Base-by-base conservation (phyloP, 1,140 invertebrate genomes). In the Hyposmocoma kahamanoa region DNA sequence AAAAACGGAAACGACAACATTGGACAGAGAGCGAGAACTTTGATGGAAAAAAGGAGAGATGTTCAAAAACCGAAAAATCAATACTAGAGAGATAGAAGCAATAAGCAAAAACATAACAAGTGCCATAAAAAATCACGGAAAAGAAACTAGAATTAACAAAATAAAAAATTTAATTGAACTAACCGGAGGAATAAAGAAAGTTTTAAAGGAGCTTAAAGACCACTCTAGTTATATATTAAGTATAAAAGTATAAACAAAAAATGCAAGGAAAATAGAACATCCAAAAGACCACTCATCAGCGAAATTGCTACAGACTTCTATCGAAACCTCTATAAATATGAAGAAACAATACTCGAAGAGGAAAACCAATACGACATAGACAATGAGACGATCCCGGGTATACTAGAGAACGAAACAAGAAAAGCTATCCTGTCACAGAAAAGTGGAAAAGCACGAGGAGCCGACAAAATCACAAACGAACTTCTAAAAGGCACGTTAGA, bases 401-500 rank as follows among this genome's bases (percentile, higher is more conserved):
- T 41, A 21, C 38, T 41, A 11, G 9, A 11, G 3, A 22, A 4
- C 9, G 38, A 41, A 22, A 13, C 42, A 5, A 3, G 20, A 21
- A 22, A 22, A 20, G 19, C 26, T 20, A 42, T 42, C n/a, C 10
- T 24, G n/a, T 30, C n/a, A 3, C 39, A 30, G 32, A 49, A 49
- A 22, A 8, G 26, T 5, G 39, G 42, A n/a, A 49, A 42, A 42
- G 20, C 38, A 5, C 47, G 38, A 13, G 47, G 47, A n/a, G 6
- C 32, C 2, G 46, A 47, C 22, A 28, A 19, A 13, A 47, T 47
- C 5, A n/a, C 34, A 5, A 47, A 47, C 17, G 46, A 47, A 15
- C 19, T 38, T 2, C 13, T 47, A 21, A 49, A 24, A 22, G 22
- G 38, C 17, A 30, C 26, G 3, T n/a, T 32, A 2, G 18, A 28